phyloP scores from a whole-genome alignment of 2,113 vertebrate genomes.

The Phalacrocorax aristotelis region DNA sequence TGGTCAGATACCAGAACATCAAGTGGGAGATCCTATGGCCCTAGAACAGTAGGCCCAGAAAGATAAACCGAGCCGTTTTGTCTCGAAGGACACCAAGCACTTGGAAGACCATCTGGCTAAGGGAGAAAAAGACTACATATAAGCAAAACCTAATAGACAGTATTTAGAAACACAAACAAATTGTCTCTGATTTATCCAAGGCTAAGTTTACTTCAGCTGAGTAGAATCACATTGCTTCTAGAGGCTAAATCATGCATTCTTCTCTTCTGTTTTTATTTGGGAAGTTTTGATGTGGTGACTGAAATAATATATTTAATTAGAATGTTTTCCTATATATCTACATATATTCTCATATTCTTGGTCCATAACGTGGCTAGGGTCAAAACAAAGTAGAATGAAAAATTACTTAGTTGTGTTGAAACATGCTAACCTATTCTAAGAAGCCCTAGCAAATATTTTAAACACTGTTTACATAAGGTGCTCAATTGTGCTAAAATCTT shows the following conservation, averaged over 20 bases:
- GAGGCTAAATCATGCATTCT: background rate
- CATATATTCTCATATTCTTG: background rate
- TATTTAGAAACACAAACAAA: background rate
- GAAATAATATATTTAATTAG: background rate
- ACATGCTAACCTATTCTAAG: background rate
- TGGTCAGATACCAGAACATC: background rate
- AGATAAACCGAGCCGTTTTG: constrained; percentile 4
- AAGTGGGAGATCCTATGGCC: background rate
- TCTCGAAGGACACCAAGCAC: background rate
- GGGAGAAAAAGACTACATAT: background rate
- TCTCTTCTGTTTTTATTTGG: background rate
- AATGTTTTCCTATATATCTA: background rate
- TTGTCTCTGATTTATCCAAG: background rate
- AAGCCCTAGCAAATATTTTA: constrained; percentile 1
- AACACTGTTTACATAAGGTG: constrained; percentile 24
- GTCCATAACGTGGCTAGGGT: background rate
- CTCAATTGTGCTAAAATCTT: background rate
- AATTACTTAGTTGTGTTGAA: background rate
- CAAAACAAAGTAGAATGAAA: background rate
- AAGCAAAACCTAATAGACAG: background rate
- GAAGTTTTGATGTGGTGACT: background rate
- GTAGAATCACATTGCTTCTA: background rate
- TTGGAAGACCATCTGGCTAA: background rate
- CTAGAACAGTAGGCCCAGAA: background rate
- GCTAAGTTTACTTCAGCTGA: constrained; percentile 1